Base-by-base conservation (phyloP, 1,140 invertebrate genomes). In the Drosophila pruinosa region DNA sequence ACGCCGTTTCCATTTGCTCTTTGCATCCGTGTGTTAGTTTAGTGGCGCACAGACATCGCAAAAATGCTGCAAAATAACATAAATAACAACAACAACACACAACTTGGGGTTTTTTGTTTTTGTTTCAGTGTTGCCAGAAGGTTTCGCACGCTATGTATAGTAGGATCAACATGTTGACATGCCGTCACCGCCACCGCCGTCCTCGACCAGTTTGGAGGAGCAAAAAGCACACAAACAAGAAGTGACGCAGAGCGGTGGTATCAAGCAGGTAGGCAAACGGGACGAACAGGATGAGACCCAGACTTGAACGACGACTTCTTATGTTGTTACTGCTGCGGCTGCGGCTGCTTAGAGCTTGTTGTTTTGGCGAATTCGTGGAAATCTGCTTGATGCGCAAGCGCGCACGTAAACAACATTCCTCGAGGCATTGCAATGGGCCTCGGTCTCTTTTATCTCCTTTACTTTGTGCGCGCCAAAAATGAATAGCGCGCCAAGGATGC, bases 331-430 rank as follows among this genome's bases (percentile, higher is more conserved):
- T 50, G 31, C 43, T 41, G 58, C 21, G 5, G 45, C 45, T 43
- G 43, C 22, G 19, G 57, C 41, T 50, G 52, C 38, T 59, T 61
- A 15, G 14, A 59, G 50, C 41, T 57, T 71, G 45, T 59, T 59
- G 43, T 38, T 48, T 77, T 71, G 47, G 62, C 21, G 26, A 78
- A 76, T 88, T 89, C 82, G 77, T 78, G 72, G 82, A 86, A 86
- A 75, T 75, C 73, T 63, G 67, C 19, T 72, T 56, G 71, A 82
- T 82, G 82, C 82, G 82, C 82, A 86, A 72, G 82, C 82, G 82
- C 64, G 83, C 82, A 88, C 83, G 83, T 88, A 89, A 88, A 88
- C 82, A 89, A 88, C 82, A 88, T 88, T 88, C 82, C 83, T 75
- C 28, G 59, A 50, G 38, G 72, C 61, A 89, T 88, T 78, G 79